phyloP scores from a whole-genome alignment of 64 coral and sea anemone genomes.

The Porites australiensis region DNA sequence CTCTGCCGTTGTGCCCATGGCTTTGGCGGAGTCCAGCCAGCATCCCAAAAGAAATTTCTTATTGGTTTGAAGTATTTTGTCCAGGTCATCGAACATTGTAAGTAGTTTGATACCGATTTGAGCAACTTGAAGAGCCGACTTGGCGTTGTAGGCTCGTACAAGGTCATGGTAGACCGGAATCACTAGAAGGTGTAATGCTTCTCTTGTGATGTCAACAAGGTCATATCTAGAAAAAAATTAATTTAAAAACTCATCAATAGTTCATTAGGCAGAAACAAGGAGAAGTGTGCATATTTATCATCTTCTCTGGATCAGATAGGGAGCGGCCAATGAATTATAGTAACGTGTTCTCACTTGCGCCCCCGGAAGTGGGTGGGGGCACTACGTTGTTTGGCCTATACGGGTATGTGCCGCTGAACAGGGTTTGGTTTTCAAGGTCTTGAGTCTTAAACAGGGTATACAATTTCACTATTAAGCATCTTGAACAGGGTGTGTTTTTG shows the following conservation, averaged over 20 bases:
- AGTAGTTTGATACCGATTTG: constrained; percentile 3
- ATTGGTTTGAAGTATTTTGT: constrained; percentile 79
- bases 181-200: constrained; percentile 82
- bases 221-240: constrained; percentile 72
- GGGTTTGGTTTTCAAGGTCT: too few species aligned
- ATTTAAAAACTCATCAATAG: not conserved
- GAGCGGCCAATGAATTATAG: too few species aligned
- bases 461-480: too few species aligned
- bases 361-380: too few species aligned
- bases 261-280: too few species aligned
- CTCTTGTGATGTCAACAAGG: constrained; percentile 84
- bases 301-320: too few species aligned
- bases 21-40: constrained; percentile 89
- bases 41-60: constrained; percentile 84
- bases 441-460: too few species aligned
- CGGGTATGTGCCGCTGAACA: too few species aligned
- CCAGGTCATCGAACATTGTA: constrained; percentile 75
- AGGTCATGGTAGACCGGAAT: constrained; percentile 69
- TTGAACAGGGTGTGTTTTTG: too few species aligned
- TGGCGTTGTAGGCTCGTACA: constrained; percentile 63
- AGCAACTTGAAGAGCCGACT: not conserved
- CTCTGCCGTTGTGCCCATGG: constrained; percentile 44
- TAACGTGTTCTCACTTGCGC: too few species aligned
- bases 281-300: too few species aligned
- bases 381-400: too few species aligned